phyloP scores from a whole-genome alignment of 1,140 invertebrate genomes.

The Musca domestica region DNA sequence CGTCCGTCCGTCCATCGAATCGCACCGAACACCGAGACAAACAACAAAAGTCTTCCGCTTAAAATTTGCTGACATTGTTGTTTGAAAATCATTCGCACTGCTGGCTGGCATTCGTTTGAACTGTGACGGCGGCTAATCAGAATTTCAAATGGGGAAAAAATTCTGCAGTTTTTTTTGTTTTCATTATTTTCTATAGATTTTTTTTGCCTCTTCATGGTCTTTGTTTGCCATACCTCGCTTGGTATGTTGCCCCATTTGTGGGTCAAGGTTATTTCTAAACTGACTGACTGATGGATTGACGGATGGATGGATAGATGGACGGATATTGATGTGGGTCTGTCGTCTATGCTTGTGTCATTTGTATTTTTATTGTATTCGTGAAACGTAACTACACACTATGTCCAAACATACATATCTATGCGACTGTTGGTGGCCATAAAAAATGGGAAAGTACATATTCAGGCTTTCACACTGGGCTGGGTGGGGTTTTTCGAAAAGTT shows the following conservation, averaged over 20 bases:
- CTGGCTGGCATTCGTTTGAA: not conserved
- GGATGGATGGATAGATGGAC: not conserved
- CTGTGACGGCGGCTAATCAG: not conserved
- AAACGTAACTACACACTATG: too few species aligned
- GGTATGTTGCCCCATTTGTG: not conserved
- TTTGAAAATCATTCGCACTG: too few species aligned
- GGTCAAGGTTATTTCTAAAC: conserved; percentile 18
- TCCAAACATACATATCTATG: too few species aligned
- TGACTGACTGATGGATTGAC: not conserved
- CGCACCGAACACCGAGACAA: not conserved
- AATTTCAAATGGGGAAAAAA: conserved; percentile 1
- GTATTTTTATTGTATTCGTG: not conserved
- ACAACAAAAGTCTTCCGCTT: too few species aligned
- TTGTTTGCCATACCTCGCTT: not conserved
- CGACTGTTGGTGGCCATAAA: too few species aligned
- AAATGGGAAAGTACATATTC: too few species aligned
- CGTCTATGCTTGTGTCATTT: not conserved
- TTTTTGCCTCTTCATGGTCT: not conserved
- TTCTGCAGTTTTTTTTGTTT: not conserved
- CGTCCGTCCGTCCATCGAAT: not conserved
- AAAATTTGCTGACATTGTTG: too few species aligned
- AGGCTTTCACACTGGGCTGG: too few species aligned
- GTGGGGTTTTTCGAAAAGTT: too few species aligned
- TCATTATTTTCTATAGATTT: too few species aligned
- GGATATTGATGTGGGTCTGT: not conserved